Percentiles rank a stretch among this genome's conserved stretches.
phyloP scores from a whole-genome alignment of 2,888 invertebrate genomes.

The Chymomyza fuscimana region DNA sequence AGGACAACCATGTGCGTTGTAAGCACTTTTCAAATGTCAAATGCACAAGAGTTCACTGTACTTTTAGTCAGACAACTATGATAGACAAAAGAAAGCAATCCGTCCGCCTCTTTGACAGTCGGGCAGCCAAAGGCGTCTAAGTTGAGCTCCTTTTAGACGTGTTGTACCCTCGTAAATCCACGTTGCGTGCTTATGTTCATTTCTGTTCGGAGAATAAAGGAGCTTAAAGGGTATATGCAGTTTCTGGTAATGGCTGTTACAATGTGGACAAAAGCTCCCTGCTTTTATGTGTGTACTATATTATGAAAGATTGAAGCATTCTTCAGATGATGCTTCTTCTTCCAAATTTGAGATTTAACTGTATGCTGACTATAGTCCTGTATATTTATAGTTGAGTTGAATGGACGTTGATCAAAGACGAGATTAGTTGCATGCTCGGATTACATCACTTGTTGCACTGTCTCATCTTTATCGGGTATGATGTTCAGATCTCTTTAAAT shows the following conservation, averaged over 20 bases:
- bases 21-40: not conserved
- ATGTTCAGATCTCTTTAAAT: too few species aligned
- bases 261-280: not conserved
- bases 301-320: too few species aligned
- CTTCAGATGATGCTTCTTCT: too few species aligned
- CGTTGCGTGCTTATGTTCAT: not conserved
- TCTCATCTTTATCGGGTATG: too few species aligned
- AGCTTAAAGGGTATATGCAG: not conserved
- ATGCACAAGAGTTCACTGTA: not conserved
- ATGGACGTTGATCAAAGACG: too few species aligned
- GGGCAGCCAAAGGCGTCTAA: not conserved
- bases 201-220: not conserved
- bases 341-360: too few species aligned
- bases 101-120: not conserved
- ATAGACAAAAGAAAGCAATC: not conserved
- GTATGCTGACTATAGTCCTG: too few species aligned
- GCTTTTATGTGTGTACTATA: too few species aligned
- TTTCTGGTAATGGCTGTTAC: not conserved
- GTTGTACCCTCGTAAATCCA: not conserved
- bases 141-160: not conserved
- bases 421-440: too few species aligned
- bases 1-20: not conserved
- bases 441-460: too few species aligned
- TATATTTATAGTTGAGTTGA: too few species aligned
- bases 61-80: not conserved